Percentiles rank a stretch among this genome's conserved stretches.
These are phyloP conservation scores for Lithosia quadra DNA, from an alignment of 2,888 invertebrate genomes.

Conservation along the genomic window DNA sequence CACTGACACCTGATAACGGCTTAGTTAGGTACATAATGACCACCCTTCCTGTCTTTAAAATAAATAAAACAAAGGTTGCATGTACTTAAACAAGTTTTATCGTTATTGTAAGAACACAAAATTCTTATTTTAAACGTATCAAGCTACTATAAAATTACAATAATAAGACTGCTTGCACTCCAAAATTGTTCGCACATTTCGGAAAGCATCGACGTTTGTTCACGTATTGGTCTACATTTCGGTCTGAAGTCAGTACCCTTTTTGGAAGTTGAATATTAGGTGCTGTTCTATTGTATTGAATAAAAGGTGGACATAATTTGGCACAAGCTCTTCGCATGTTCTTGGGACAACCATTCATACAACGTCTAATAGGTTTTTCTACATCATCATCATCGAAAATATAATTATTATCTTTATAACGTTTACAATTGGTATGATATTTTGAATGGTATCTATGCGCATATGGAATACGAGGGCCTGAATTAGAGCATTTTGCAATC, in stretches of 20 bases:
- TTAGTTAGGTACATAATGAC: neutral
- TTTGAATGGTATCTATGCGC: conserved; percentile 62
- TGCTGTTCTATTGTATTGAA: too few relatives aligned
- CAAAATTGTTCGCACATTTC: conserved; percentile 13
- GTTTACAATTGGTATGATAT: conserved; percentile 66
- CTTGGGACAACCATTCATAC: conserved; percentile 3
- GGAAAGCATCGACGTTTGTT: conserved; percentile 21
- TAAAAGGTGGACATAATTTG: conserved; percentile 30
- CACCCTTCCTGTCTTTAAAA: neutral
- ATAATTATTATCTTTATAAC: conserved; percentile 7
- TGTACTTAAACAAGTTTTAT: neutral
- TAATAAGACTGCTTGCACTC: conserved; percentile 18
- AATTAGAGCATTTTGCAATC: conserved; percentile 10
- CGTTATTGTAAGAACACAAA: conserved; percentile 8
- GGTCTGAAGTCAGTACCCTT: conserved; percentile 62
- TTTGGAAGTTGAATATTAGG: conserved; percentile 55
- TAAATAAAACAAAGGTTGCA: neutral
- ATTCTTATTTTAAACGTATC: conserved; percentile 20
- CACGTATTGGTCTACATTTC: conserved; percentile 55
- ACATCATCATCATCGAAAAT: neutral
- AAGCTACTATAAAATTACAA: conserved; percentile 19
- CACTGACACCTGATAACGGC: neutral
- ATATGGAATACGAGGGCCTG: conserved; percentile 55
- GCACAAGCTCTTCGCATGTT: neutral
- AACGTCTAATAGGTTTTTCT: neutral